Conservation (phyloP, 2,888 invertebrate species). For the Epinotia demarniana region DNA sequence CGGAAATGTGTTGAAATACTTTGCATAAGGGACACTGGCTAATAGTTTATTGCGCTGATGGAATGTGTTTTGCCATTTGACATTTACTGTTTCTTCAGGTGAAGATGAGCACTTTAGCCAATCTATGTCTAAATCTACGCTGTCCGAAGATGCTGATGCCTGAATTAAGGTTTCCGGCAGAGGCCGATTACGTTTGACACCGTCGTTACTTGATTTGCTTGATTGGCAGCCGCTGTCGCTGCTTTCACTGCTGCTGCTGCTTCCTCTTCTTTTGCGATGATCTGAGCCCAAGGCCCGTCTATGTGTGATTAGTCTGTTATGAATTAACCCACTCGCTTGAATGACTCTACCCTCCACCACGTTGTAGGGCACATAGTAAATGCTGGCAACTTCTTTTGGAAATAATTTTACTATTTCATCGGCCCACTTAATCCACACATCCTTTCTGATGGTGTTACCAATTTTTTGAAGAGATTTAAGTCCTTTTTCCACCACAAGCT, state of each 20-base stretch:
- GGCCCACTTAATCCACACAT: background rate
- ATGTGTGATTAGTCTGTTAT: slow-evolving; percentile 4
- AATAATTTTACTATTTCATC: background rate
- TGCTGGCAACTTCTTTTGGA: background rate
- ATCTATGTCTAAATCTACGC: no score
- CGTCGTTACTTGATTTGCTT: no score
- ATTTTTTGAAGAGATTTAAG: background rate
- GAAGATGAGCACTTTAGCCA: no score
- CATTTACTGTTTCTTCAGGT: no score
- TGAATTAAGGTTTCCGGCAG: no score
- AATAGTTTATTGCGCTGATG: no score
- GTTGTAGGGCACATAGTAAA: background rate
- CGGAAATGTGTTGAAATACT: no score
- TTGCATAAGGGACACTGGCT: no score
- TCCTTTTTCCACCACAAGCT: background rate
- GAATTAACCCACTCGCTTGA: background rate
- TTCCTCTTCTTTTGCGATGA: slow-evolving; percentile 1
- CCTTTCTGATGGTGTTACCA: background rate
- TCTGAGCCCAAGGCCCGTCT: background rate
- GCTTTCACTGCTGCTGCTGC: background rate
- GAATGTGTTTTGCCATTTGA: no score
- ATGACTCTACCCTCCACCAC: background rate
- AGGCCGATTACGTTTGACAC: no score
- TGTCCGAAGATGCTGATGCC: no score
- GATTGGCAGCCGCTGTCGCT: no score